Evolutionary conservation across 2,113 vertebrate genomes (phyloP).

Genomic region (Zootoca vivipara): DNA sequence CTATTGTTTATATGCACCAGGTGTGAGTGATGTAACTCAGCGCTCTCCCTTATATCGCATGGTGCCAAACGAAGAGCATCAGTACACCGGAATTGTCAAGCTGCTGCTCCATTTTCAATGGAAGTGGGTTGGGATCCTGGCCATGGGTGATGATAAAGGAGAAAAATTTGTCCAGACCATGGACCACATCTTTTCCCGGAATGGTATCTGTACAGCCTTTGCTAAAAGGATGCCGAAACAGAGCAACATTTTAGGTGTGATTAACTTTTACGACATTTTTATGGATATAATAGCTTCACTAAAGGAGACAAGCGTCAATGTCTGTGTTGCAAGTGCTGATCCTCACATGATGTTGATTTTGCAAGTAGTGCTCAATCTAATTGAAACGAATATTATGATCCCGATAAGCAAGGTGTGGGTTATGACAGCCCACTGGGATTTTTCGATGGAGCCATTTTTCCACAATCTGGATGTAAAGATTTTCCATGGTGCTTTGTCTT

Average conservation of each 20-base stretch:
- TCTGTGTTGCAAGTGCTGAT: constrained; percentile 8
- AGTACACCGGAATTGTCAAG: constrained; percentile 1
- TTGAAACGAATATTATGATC: background rate
- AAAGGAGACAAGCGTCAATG: background rate
- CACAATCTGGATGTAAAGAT: background rate
- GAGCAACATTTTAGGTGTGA: background rate
- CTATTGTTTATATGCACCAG: background rate
- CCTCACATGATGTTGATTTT: constrained; percentile 6
- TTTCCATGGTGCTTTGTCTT: constrained; percentile 10
- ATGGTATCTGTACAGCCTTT: constrained; percentile 5
- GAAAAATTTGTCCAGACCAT: constrained; percentile 10
- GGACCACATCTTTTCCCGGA: background rate
- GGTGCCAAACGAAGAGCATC: background rate
- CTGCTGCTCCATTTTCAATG: background rate
- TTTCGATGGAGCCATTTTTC: background rate
- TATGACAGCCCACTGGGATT: constrained; percentile 27
- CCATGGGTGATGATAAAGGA: constrained; percentile 18
- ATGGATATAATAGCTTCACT: background rate
- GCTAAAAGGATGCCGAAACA: background rate
- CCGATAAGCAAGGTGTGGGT: background rate
- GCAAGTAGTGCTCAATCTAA: background rate
- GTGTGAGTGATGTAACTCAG: background rate
- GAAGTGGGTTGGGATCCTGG: constrained; percentile 20
- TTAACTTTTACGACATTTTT: background rate
- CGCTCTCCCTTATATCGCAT: background rate